Percentiles rank a stretch among this genome's conserved stretches.
These are phyloP conservation scores for Conus canariensis DNA, from an alignment of 2,888 invertebrate species.

Conservation along the genomic window DNA sequence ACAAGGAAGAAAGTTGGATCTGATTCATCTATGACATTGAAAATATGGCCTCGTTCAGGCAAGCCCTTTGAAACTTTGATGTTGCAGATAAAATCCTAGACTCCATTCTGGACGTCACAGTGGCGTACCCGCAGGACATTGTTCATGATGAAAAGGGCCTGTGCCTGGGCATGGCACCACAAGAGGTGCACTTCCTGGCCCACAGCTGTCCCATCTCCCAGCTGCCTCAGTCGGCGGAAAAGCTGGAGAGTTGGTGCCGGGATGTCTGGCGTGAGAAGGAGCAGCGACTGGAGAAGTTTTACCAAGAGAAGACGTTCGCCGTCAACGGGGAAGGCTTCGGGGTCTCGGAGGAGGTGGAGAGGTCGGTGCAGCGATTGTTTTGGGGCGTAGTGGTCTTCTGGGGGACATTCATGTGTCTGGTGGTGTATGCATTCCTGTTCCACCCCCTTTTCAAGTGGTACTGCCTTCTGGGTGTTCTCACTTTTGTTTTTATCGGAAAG, in stretches of 20 bases:
- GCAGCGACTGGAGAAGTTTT: conserved; percentile 67
- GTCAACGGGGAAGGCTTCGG: conserved; percentile 30
- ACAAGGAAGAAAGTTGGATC: too few relatives aligned
- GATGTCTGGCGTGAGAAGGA: conserved; percentile 78
- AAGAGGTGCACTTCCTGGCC: conserved; percentile 88
- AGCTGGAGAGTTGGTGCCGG: conserved; percentile 73
- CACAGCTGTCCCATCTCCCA: conserved; percentile 77
- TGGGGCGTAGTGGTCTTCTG: conserved; percentile 56
- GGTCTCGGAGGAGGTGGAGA: not conserved
- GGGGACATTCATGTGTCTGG: conserved; percentile 54
- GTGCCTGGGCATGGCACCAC: conserved; percentile 86
- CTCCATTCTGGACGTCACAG: conserved; percentile 91
- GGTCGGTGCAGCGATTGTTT: conserved; percentile 34
- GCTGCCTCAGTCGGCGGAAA: conserved; percentile 59
- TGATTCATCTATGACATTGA: too few relatives aligned
- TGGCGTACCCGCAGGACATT: conserved; percentile 88
- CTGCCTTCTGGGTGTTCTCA: conserved; percentile 45
- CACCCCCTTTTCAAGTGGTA: conserved; percentile 58
- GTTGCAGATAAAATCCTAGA: conserved; percentile 83
- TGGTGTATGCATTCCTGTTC: conserved; percentile 49
- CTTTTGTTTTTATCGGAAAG: conserved; percentile 45
- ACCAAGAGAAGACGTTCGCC: conserved; percentile 53
- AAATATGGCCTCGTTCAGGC: too few relatives aligned
- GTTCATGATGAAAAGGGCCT: conserved; percentile 89
- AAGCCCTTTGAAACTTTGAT: not conserved